Evolutionary conservation across 2,797 vertebrate genomes (phyloP).

Genomic region (Channallabes apus): DNA sequence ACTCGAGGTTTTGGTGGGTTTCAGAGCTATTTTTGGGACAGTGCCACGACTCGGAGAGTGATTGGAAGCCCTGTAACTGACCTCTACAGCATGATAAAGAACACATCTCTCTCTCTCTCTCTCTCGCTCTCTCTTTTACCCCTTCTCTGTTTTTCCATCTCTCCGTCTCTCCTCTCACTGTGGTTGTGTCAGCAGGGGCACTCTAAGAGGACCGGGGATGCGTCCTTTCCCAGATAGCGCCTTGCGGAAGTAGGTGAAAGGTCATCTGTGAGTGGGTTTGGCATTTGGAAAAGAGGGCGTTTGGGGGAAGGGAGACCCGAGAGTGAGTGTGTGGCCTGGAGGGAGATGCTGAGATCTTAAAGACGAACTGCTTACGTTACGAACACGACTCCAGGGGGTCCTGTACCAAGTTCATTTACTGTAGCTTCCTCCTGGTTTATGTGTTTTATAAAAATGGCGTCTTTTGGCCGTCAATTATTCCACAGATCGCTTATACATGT

Average conservation of each 20-base stretch:
- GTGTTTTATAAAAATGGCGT: slow-evolving; percentile 35
- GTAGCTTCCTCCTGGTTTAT: slow-evolving; percentile 43
- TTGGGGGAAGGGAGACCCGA: neutral
- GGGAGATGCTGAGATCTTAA: slow-evolving; percentile 35
- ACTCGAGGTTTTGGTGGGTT: slow-evolving; percentile 52
- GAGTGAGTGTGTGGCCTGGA: slow-evolving; percentile 20
- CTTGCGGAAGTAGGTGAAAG: slow-evolving; percentile 52
- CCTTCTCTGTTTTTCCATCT: slow-evolving; percentile 10
- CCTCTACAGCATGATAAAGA: slow-evolving; percentile 51
- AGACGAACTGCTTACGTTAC: slow-evolving; percentile 44
- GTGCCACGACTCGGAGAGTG: slow-evolving; percentile 49
- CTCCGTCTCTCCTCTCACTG: slow-evolving; percentile 27
- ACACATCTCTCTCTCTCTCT: slow-evolving; percentile 9
- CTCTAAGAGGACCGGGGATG: slow-evolving; percentile 42
- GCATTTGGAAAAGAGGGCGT: slow-evolving; percentile 11
- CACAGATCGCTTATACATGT: slow-evolving; percentile 23
- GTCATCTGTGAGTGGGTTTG: slow-evolving; percentile 42
- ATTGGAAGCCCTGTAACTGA: slow-evolving; percentile 54
- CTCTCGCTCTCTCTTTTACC: slow-evolving; percentile 27
- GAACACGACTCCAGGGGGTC: slow-evolving; percentile 4
- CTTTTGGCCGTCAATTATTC: slow-evolving; percentile 22
- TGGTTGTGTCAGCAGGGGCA: slow-evolving; percentile 35
- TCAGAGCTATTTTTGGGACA: slow-evolving; percentile 52
- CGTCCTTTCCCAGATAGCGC: slow-evolving; percentile 51
- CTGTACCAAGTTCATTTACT: slow-evolving; percentile 50